These are phyloP conservation scores for Trichonephila clavata DNA, from an alignment of 1,140 invertebrate genomes.

Conservation along the genomic window DNA sequence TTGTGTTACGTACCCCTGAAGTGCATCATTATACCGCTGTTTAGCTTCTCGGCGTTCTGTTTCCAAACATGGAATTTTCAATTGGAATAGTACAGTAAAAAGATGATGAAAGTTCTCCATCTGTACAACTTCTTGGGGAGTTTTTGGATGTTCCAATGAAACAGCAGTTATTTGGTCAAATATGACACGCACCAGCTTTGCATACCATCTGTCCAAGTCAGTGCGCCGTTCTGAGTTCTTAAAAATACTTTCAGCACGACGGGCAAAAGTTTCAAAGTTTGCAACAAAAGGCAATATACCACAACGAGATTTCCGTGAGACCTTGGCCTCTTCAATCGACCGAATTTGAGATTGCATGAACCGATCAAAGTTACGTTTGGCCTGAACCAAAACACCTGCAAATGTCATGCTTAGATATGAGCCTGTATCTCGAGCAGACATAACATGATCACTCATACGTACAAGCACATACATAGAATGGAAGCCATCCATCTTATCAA, in stretches of 20 bases:
- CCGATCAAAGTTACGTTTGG: constrained; percentile 97
- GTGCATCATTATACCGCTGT: constrained; percentile 93
- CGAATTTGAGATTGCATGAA: constrained; percentile 94
- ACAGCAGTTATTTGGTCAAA: constrained; percentile 91
- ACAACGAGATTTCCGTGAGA: constrained; percentile 89
- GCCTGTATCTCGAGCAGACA: constrained; percentile 93
- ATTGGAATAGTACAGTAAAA: constrained; percentile 90
- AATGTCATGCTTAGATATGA: constrained; percentile 94
- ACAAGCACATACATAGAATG: constrained; percentile 96
- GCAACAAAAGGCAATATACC: constrained; percentile 95
- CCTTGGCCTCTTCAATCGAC: constrained; percentile 89
- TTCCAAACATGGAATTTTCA: constrained; percentile 96
- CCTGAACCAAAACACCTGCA: constrained; percentile 92
- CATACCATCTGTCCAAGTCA: constrained; percentile 98
- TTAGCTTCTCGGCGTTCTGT: constrained; percentile 94
- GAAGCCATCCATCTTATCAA: constrained; percentile 93
- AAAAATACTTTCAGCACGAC: constrained; percentile 93
- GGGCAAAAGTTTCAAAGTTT: constrained; percentile 95
- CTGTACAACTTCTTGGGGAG: constrained; percentile 95
- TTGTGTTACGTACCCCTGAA: constrained; percentile 91
- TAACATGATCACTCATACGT: constrained; percentile 92
- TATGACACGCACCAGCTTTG: constrained; percentile 90
- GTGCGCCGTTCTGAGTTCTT: constrained; percentile 91
- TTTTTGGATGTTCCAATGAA: constrained; percentile 93
- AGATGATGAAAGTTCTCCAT: constrained; percentile 99